These are phyloP conservation scores for Orycteropus afer DNA, from an alignment of 2,113 vertebrate species.

Conservation along the genomic window DNA sequence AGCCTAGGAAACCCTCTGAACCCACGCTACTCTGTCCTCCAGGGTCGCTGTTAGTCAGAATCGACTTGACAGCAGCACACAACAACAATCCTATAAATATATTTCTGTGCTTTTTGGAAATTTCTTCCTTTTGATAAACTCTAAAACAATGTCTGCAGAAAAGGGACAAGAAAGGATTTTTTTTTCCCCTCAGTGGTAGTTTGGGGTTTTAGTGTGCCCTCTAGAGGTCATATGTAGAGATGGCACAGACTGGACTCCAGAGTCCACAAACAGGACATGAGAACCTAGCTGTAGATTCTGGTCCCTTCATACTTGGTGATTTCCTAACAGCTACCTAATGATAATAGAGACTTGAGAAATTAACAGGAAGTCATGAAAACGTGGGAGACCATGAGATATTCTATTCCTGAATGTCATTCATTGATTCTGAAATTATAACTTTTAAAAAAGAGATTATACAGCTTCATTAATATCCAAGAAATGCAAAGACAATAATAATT, in stretches of 20 bases:
- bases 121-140: neutral
- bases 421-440: neutral
- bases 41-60: neutral
- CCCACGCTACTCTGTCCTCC: neutral
- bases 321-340: neutral
- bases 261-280: neutral
- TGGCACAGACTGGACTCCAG: neutral
- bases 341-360: neutral
- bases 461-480: constrained; percentile 33
- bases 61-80: neutral
- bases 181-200: neutral
- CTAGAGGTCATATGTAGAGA: neutral
- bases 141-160: neutral
- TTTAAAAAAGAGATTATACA: neutral
- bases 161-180: neutral
- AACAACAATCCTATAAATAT: neutral
- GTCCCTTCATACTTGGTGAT: neutral
- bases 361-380: neutral
- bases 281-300: neutral
- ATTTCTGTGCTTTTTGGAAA: constrained; percentile 3
- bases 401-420: neutral
- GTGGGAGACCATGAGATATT: neutral
- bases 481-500: neutral
- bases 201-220: neutral
- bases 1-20: neutral